phyloP scores from a whole-genome alignment of 2,888 invertebrate genomes.

The Bellardia bayeri region DNA sequence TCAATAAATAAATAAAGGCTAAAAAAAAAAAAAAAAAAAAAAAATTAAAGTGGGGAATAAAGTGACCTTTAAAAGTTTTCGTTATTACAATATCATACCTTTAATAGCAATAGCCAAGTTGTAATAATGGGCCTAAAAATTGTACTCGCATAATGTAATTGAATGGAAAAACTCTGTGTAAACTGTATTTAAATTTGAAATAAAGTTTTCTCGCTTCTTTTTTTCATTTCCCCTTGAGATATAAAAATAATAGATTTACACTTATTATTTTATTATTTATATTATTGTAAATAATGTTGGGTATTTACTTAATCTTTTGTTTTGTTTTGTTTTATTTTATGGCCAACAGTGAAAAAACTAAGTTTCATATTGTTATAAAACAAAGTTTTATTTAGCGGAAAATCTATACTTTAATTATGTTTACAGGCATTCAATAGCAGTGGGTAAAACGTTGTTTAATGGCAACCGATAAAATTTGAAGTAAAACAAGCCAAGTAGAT shows the following conservation, averaged over 20 bases:
- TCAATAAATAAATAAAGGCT: too few relatives aligned
- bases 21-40: too few relatives aligned
- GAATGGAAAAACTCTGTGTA: background rate
- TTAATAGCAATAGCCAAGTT: too few relatives aligned
- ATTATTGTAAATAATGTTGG: background rate
- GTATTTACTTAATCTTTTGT: background rate
- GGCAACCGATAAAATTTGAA: too few relatives aligned
- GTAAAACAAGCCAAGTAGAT: too few relatives aligned
- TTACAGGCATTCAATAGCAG: too few relatives aligned
- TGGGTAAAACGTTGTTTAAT: too few relatives aligned
- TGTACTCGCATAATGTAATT: background rate
- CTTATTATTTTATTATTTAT: background rate
- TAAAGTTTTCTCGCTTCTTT: constrained; percentile 16
- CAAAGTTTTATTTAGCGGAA: background rate
- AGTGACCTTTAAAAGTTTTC: too few relatives aligned
- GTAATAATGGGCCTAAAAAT: too few relatives aligned
- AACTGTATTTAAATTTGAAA: background rate
- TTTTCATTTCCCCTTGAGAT: background rate
- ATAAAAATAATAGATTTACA: background rate
- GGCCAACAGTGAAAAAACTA: background rate
- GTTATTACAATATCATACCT: too few relatives aligned
- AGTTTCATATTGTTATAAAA: constrained; percentile 6
- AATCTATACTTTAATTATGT: background rate
- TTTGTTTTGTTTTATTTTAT: background rate
- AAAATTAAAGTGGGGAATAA: too few relatives aligned